These are phyloP conservation scores for Ptiloglossa arizonensis DNA, from an alignment of 1,140 invertebrate species.

Conservation along the genomic window DNA sequence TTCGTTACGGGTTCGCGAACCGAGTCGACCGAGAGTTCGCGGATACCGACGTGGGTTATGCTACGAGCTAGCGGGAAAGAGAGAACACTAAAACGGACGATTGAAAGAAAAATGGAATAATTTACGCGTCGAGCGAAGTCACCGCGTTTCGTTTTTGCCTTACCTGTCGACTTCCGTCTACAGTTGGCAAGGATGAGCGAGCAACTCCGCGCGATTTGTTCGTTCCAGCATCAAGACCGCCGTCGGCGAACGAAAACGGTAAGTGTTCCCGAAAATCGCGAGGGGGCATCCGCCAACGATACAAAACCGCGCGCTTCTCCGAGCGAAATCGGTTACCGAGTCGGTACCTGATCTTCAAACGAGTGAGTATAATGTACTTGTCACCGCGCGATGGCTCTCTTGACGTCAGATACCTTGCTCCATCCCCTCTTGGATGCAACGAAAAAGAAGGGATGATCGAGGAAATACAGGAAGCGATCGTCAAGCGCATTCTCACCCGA, in stretches of 20 bases:
- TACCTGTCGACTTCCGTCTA: constrained; percentile 42
- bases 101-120: not conserved
- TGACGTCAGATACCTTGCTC: constrained; percentile 58
- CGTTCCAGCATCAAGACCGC: constrained; percentile 25
- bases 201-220: constrained; percentile 2
- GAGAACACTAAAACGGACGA: constrained; percentile 14
- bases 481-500: too few species aligned
- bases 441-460: constrained; percentile 39
- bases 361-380: constrained; percentile 45
- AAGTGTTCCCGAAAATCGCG: constrained; percentile 15
- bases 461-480: not conserved
- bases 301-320: not conserved
- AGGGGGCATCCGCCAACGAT: constrained; percentile 28
- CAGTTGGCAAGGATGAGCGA: constrained; percentile 5
- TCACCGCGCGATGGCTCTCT: constrained; percentile 50
- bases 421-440: constrained; percentile 37
- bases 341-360: constrained; percentile 57
- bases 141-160: not conserved
- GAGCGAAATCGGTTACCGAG: constrained; percentile 26
- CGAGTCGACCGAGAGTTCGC: too few species aligned
- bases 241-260: not conserved
- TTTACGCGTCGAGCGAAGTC: not conserved
- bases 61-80: not conserved
- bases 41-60: not conserved
- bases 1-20: not conserved